A percentile compares a stretch with the other conserved stretches of the same genome.
These are phyloP conservation scores for Momotus momota DNA, from an alignment of 2,797 vertebrate genomes.

Conservation along the genomic window DNA sequence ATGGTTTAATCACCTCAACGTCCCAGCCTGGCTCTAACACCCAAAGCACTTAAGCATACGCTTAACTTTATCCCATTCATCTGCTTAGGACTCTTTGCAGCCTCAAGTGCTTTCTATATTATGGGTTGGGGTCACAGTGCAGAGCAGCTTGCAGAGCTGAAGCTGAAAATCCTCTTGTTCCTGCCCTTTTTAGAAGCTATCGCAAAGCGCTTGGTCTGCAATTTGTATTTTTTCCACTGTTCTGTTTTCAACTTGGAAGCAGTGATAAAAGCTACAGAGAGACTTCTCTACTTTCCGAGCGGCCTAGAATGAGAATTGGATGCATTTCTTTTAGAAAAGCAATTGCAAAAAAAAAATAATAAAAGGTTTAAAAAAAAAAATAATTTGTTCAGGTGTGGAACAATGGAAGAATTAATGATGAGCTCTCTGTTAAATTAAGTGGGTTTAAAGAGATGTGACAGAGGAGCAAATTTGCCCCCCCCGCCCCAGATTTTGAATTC, in stretches of 20 bases:
- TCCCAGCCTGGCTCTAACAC: neutral
- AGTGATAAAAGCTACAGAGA: neutral
- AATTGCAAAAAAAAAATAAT: neutral
- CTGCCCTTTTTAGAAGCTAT: neutral
- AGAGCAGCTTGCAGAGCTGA: neutral
- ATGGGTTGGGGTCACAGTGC: neutral
- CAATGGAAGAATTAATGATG: neutral
- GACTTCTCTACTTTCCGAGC: neutral
- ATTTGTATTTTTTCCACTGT: neutral
- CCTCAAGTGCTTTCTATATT: neutral
- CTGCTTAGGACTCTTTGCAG: neutral
- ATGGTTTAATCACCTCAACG: conserved; percentile 3
- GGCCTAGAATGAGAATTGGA: neutral
- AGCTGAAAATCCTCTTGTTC: neutral
- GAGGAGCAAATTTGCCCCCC: too few relatives aligned
- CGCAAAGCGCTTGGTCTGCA: neutral
- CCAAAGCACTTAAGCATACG: neutral
- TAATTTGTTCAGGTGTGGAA: neutral
- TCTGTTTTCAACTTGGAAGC: neutral
- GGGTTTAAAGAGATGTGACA: neutral
- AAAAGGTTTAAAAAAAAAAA: neutral
- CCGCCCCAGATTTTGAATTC: neutral
- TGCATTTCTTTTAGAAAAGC: neutral
- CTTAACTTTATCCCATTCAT: conserved; percentile 34
- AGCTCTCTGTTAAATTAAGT: neutral